Evolutionary conservation across 2,888 invertebrate genomes (phyloP), one percentile per base, ranked within the genome.

Genomic region (Tenodera sinensis): DNA sequence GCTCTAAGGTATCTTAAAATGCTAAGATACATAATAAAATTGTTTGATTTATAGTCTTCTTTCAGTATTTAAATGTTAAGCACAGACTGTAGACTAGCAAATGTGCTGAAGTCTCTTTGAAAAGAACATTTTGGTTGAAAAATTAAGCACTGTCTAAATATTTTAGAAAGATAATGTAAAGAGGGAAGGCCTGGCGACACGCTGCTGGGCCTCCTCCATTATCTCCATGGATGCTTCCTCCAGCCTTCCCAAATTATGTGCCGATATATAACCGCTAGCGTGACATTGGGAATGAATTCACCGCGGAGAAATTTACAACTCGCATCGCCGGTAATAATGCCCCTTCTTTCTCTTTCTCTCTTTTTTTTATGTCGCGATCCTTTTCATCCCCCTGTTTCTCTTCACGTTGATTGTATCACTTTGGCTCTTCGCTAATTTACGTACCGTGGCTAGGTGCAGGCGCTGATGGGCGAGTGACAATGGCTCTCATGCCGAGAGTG

Each of bases 251-350:
- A 85, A 89, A 89, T 89, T 89, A 89, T 89, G 71, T 82, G 89
- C 89, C 85, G 42, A 85, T 86, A 82, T 86, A 89, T 89, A 83
- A 89, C 85, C 85, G 42, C 82, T 82, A 27, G 47, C 34, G 84
- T 89, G 89, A 89, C 89, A 85, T 34, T 30, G 84, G 47, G 81
- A 89, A 89, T 89, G 89, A 89, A 89, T 89, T 89, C 86, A 86
- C 34, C 34, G 71, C 42, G 42, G 42, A 88, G 83, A 83, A 83
- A 88, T 83, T 83, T 83, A 83, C 88, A 42, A 88, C 84, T 27
- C 47, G 83, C 30, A 89, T 89, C 83, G 27, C 89, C 84, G 86
- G 88, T 71, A 86, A 86, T 89, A 89, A 83, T 83, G 71, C 82
- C 30, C 25, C 20, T 30, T 82, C 82, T 3, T 71, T 83, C 82